Evolutionary conservation across 2,113 vertebrate species (phyloP).

Genomic region (Rhadina sibilatrix): DNA sequence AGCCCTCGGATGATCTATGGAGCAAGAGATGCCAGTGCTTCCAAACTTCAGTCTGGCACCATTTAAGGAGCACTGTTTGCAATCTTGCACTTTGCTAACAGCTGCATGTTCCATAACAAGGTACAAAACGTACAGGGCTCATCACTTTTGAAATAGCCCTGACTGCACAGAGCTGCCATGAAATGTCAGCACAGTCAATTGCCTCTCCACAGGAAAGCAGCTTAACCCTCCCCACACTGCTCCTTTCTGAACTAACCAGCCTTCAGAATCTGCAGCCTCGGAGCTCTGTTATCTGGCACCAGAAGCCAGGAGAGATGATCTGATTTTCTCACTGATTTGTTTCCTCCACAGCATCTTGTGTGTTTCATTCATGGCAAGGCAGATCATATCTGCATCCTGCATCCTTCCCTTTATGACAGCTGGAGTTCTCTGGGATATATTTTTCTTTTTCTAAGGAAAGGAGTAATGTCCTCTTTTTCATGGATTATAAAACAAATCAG

Average conservation of each 20-base stretch:
- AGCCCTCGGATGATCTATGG: background rate
- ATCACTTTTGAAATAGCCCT: slow-evolving; percentile 22
- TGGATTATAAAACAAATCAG: background rate
- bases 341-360: background rate
- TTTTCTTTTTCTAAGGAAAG: background rate
- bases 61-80: background rate
- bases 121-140: slow-evolving; percentile 27
- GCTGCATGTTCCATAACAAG: slow-evolving; percentile 15
- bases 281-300: background rate
- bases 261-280: background rate
- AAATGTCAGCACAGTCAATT: slow-evolving; percentile 21
- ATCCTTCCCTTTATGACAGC: background rate
- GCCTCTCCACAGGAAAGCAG: background rate
- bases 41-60: background rate
- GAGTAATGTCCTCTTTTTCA: background rate
- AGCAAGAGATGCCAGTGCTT: background rate
- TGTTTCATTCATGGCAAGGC: background rate
- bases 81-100: slow-evolving; percentile 6
- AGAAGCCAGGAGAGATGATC: background rate
- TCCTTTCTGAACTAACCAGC: background rate
- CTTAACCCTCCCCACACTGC: background rate
- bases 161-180: background rate
- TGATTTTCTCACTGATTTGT: background rate
- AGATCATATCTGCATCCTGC: background rate
- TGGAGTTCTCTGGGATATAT: background rate